Base-by-base conservation (phyloP, 2,888 invertebrate genomes). In the Pantelozetes paolii region DNA sequence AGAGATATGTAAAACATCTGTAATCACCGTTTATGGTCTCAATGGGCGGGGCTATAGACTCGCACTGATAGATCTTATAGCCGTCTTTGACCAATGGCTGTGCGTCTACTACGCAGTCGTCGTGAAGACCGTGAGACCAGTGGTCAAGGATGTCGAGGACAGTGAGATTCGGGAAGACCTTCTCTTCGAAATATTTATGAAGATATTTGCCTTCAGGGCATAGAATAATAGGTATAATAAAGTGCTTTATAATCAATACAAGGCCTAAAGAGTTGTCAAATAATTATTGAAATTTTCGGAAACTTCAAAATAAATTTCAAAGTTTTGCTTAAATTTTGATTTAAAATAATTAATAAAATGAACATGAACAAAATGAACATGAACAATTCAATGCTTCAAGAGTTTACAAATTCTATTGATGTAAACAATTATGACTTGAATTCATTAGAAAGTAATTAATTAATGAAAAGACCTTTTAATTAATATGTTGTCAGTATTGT, bases 1-100 rank as follows among this genome's bases (percentile, higher is more conserved):
- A 32, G 2, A 74, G 71, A 62, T 70, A 74, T 3, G 70, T 70
- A 28, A 74, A 74, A 42, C 74, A 74, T 8, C 74, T 26, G 42
- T 54, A 74, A 13, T 74, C 71, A 6, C 71, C 70, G 42, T 74
- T 74, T 2, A 74, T 32, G 15, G 74, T 32, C 32, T 74, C 54
- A 1, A 74, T 20, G 8, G 26, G n/a, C 15, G 9, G 20, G 3
- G 30, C 45, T 11, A 73, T 70, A 11, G 23, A 30, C 18, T 69
- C 69, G 23, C 74, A 74, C 6, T 32, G 6, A 20, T 23, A 3
- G 2, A 73, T 45, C 15, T 67, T 45, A 26, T 67, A 69, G 23
- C 73, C 71, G 30, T 70, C 30, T n/a, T 74, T 57, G 5, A 57
- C n/a, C 2, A 26, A 20, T 8, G 74, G 70, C 18, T 62, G 71